Base-by-base conservation (phyloP, 2,797 vertebrate species). In the Myotis planiceps region DNA sequence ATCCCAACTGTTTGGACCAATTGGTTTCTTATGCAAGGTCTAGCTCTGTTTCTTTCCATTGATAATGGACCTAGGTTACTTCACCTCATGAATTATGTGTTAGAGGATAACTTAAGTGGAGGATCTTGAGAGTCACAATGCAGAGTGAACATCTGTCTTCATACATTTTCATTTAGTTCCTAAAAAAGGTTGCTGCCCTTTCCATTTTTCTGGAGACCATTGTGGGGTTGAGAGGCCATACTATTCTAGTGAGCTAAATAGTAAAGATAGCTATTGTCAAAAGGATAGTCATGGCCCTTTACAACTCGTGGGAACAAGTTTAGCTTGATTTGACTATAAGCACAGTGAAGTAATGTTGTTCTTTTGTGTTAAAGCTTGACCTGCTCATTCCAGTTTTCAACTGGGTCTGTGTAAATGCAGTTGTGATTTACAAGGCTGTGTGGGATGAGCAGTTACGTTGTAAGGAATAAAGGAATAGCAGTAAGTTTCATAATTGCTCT, bases 211-310 rank as follows among this genome's bases (percentile, higher is more conserved):
- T 90, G 68, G 83, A 88, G 90, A 96, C 95, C 58, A 39, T 81
- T 66, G 90, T 96, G n/a, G 47, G 18, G 29, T 95, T 85, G 83
- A 78, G 34, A 79, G 83, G 51, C 2, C 42, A 53, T 87, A 39
- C 96, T 88, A 82, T 95, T 97, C 96, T 94, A 68, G 45, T 1
- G 47, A 94, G 63, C 79, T 95, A 87, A 97, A 97, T 81, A 60
- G 93, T 97, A 82, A 93, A 72, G 96, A 93, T 97, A 96, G 91
- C 90, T 96, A 81, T 75, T 97, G 97, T 97, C 93, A 93, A 88
- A 97, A 97, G 95, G 95, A 93, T 98, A 95, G 97, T 96, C 92
- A 88, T 97, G 97, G 96, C 92, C 97, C 94, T 97, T 95, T 94
- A 94, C 91, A 97, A 75, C 69, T 91, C 88, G 29, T 96, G 97